A percentile compares a stretch with the other conserved stretches of the same genome.
phyloP scores from a whole-genome alignment of 53 echinoderm and acorn worm species.

The Pentamera pediparva region DNA sequence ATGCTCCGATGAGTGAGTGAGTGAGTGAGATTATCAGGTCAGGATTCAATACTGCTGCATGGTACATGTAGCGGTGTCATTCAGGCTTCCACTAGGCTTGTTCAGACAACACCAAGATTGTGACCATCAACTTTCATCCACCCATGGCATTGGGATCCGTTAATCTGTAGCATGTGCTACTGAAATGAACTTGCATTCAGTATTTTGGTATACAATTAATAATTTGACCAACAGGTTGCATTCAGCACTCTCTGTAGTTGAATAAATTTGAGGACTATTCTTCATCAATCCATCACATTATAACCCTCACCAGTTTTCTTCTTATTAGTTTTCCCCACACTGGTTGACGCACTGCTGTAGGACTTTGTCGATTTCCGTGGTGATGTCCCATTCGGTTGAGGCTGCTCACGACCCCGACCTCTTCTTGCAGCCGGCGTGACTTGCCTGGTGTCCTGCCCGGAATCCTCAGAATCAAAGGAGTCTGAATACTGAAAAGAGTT shows the following conservation, averaged over 20 bases:
- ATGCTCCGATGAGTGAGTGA: too few species aligned
- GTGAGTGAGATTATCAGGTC: too few species aligned
- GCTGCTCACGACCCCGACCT: not conserved
- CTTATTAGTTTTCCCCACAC: not conserved
- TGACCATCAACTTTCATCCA: not conserved
- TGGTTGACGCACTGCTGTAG: slow-evolving; percentile 11
- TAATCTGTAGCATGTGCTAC: not conserved
- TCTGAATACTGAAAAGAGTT: slow-evolving; percentile 66
- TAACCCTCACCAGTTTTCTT: not conserved
- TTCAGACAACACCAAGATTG: too few species aligned
- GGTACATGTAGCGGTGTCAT: too few species aligned
- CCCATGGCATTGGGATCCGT: not conserved
- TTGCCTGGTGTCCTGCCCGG: slow-evolving; percentile 70
- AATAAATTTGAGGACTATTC: too few species aligned
- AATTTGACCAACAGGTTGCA: too few species aligned
- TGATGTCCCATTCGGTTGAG: slow-evolving; percentile 35
- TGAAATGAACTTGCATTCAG: not conserved
- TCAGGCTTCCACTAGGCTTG: too few species aligned
- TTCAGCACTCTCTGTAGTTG: too few species aligned
- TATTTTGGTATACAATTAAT: not conserved
- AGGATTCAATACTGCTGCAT: too few species aligned
- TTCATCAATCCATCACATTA: too few species aligned
- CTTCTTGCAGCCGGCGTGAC: slow-evolving; percentile 45
- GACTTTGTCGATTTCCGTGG: slow-evolving; percentile 38
- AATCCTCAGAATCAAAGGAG: slow-evolving; percentile 91